Base-by-base conservation (phyloP, 2,888 invertebrate species). In the Aphidius colemani region DNA sequence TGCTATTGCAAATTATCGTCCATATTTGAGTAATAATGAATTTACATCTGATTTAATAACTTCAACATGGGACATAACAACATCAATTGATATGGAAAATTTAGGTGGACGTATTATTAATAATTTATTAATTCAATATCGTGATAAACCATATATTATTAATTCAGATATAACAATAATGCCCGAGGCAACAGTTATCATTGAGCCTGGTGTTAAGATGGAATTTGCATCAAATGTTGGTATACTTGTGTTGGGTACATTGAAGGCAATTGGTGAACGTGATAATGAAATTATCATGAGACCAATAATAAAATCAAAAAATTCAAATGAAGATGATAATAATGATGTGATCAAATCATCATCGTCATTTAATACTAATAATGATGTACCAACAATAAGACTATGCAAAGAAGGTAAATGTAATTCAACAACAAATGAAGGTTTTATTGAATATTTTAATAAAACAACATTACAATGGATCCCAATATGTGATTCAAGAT, bases 191-290 rank as follows among this genome's bases (percentile, higher is more conserved):
- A 93, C 91, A 0, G 82, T 99, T 45, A 90, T 90, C 0, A 94
- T 99, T 63, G 88, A 90, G 70, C 91, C 95, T 3, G 97, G 96
- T 7, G 96, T 95, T 0, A 87, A 91, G 7, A 85, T 99, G 81
- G 96, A 98, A 83, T 97, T 99, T 80, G 92, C 92, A 48, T 95
- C 98, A 0, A 96, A 96, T 83, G 94, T 99, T 59, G 98, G 98
- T 0, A 95, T 98, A 67, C 84, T 98, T 39, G 96, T 98, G 1
- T 86, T 99, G 73, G 99, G 99, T 1, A 91, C 91, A 0, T 84
- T 99, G 30, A 87, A 89, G 69, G 98, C 97, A 2, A 85, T 89
- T 67, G 99, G 98, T 0, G 88, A 86, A 59, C 85, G 86, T 59
- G 90, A 89, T 53, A 86, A 88, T 30, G 91, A 92, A 72, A 94